Conservation (phyloP, 2,797 vertebrate species). For the Lutjanus campechanus region DNA sequence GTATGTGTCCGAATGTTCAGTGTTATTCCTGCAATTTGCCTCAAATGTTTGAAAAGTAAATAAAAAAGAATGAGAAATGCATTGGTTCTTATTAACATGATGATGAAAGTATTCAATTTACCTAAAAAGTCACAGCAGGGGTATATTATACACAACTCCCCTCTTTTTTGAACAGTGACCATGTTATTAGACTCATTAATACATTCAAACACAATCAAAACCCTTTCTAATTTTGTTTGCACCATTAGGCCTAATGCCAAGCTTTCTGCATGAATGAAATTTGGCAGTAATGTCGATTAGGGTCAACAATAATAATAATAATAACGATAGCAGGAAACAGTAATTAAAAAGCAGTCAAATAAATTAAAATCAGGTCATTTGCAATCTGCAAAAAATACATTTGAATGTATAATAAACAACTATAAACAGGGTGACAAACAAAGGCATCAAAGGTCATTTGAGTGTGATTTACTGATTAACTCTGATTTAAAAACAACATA, state of each 20-base stretch:
- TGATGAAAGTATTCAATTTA: neutral
- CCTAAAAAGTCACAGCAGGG: neutral
- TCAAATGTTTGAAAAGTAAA: conserved; percentile 48
- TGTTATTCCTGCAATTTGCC: conserved; percentile 33
- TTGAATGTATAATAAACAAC: too few relatives aligned
- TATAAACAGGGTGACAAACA: too few relatives aligned
- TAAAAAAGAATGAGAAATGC: conserved; percentile 36
- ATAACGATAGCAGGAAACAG: too few relatives aligned
- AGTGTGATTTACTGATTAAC: too few relatives aligned
- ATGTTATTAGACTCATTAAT: neutral
- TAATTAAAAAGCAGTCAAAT: too few relatives aligned
- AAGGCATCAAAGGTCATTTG: too few relatives aligned
- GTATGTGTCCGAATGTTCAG: conserved; percentile 15
- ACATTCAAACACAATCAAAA: conserved; percentile 4
- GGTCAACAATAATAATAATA: too few relatives aligned
- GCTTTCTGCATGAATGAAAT: neutral
- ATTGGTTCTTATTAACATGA: conserved; percentile 1
- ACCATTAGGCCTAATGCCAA: neutral
- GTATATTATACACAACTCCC: neutral
- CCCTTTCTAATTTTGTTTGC: neutral
- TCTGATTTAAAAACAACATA: too few relatives aligned
- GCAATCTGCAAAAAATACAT: too few relatives aligned
- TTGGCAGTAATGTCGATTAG: neutral
- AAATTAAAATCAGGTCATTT: too few relatives aligned
- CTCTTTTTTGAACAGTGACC: neutral